These are phyloP conservation scores for Melanotaenia trifasciata DNA, from an alignment of 2,797 vertebrate genomes.

Conservation along the genomic window DNA sequence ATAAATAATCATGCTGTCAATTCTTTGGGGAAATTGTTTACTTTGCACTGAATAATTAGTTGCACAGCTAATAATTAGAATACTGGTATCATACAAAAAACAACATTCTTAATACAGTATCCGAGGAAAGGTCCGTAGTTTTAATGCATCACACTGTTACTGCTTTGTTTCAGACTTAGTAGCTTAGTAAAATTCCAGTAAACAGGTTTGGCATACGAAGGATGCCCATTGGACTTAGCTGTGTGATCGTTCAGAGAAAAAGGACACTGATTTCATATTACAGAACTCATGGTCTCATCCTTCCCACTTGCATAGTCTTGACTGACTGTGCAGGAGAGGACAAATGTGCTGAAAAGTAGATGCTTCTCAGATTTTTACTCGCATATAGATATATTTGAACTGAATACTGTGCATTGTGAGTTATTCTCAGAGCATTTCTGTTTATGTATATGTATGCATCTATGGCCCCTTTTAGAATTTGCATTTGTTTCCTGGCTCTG, in stretches of 20 bases:
- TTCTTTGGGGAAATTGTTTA: no score
- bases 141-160: neutral
- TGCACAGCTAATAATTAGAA: no score
- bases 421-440: conserved; percentile 49
- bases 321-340: conserved; percentile 47
- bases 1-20: no score
- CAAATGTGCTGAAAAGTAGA: conserved; percentile 47
- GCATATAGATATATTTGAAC: conserved; percentile 68
- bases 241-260: conserved; percentile 37
- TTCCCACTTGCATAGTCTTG: conserved; percentile 37
- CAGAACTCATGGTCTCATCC: conserved; percentile 23
- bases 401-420: conserved; percentile 52
- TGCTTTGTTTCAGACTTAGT: conserved; percentile 19
- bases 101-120: neutral
- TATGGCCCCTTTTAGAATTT: conserved; percentile 66
- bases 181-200: conserved; percentile 18
- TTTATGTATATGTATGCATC: conserved; percentile 18
- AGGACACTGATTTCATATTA: conserved; percentile 41
- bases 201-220: conserved; percentile 23
- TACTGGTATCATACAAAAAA: no score
- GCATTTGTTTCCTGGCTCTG: conserved; percentile 73
- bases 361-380: conserved; percentile 62
- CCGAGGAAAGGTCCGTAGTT: neutral
- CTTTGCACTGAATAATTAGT: no score
- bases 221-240: conserved; percentile 27